phyloP scores from a whole-genome alignment of 2,888 invertebrate species.

The Nycteola revayana region DNA sequence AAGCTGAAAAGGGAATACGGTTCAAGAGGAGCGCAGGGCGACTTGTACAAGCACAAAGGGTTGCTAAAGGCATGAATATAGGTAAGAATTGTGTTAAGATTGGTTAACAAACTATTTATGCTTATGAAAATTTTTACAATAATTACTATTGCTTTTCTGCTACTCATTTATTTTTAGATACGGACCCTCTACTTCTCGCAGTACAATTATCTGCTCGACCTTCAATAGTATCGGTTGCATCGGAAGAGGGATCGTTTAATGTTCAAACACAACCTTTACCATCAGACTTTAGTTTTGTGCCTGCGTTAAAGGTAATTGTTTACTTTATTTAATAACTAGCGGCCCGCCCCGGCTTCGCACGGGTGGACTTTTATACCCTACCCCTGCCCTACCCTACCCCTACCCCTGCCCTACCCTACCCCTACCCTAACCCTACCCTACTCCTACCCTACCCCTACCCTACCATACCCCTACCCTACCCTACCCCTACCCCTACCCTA shows the following conservation, averaged over 20 bases:
- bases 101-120: not conserved
- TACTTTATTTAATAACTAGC: too few relatives aligned
- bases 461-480: too few relatives aligned
- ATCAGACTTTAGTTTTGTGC: slow-evolving; percentile 72
- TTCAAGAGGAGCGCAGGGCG: slow-evolving; percentile 72
- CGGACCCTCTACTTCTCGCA: slow-evolving; percentile 72
- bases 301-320: slow-evolving; percentile 56
- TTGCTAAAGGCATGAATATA: slow-evolving; percentile 74
- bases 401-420: too few relatives aligned
- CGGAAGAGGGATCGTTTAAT: slow-evolving; percentile 68
- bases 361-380: too few relatives aligned
- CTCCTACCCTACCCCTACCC: too few relatives aligned
- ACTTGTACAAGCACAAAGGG: slow-evolving; percentile 68
- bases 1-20: slow-evolving; percentile 70
- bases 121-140: not conserved
- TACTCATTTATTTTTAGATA: slow-evolving; percentile 41
- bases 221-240: slow-evolving; percentile 74
- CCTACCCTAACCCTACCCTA: too few relatives aligned
- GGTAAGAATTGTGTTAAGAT: slow-evolving; percentile 38
- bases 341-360: too few relatives aligned
- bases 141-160: slow-evolving; percentile 1
- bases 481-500: too few relatives aligned
- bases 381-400: too few relatives aligned
- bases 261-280: slow-evolving; percentile 70
- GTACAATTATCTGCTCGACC: slow-evolving; percentile 75